Base-by-base conservation (phyloP, 2,888 invertebrate species). In the Eurytoma adleriae region DNA sequence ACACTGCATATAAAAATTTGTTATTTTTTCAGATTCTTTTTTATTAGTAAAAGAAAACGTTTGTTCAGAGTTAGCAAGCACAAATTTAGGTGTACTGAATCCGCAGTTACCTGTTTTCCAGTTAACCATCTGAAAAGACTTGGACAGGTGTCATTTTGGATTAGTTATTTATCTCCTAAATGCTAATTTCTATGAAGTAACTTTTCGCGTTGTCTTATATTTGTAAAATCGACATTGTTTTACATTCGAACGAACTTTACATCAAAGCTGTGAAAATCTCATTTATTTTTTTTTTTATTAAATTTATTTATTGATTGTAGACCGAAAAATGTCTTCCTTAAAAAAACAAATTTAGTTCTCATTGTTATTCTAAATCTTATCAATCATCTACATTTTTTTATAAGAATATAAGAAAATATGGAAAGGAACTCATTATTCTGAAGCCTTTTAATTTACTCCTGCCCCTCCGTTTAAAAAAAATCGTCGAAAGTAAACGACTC, bases 21-120 rank as follows among this genome's bases (percentile, higher is more conserved):
- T 62, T 79, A 66, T 69, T 75, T 79, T 75, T 20, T 16, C 59
- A 62, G 64, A 10, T 10, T 40, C n/a, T 59, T 72, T 76, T 56
- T 66, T 70, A 69, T 48, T 78, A 52, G 13, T 61, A 70, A 68
- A 40, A 69, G 48, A 70, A 61, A 24, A 16, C n/a, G 70, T 81
- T 81, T 74, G 81, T 81, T 73, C 13, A 13, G 50, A 81, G 73
- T 64, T 78, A 69, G 79, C 64, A 77, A 83, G 82, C 84, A 83
- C 82, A 83, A 84, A 83, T 70, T 78, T 57, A 59, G 62, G 71
- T 77, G 78, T 61, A 68, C 66, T 74, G 50, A 71, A 59, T 54
- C 48, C 50, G 69, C 61, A 78, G 73, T 76, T 72, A 69, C 71
- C 75, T 59, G 62, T 56, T 77, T 78, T 27, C 71, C 40, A 24